These are phyloP conservation scores for Drosophila mulleri DNA, from an alignment of 2,888 invertebrate species.

Conservation along the genomic window DNA sequence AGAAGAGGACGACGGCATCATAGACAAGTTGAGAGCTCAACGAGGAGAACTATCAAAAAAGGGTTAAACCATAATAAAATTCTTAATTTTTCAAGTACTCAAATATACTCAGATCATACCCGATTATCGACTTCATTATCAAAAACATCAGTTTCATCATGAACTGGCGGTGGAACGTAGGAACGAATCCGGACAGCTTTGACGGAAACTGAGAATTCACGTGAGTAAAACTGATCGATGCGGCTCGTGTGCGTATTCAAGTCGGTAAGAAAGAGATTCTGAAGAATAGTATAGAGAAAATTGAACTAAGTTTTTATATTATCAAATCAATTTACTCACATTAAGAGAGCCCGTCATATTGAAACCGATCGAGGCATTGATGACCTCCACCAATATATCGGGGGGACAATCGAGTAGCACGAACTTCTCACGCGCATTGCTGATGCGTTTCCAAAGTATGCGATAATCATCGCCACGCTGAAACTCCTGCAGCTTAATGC, in stretches of 20 bases:
- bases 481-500: slow-evolving; percentile 89
- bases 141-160: slow-evolving; percentile 77
- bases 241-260: slow-evolving; percentile 84
- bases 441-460: slow-evolving; percentile 85
- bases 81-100: background rate
- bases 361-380: slow-evolving; percentile 85
- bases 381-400: slow-evolving; percentile 88
- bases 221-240: slow-evolving; percentile 71
- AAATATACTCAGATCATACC: slow-evolving; percentile 27
- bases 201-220: slow-evolving; percentile 64
- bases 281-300: too few species aligned
- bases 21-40: slow-evolving; percentile 89
- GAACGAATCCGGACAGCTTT: slow-evolving; percentile 69
- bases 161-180: slow-evolving; percentile 71
- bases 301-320: background rate
- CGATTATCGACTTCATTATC: slow-evolving; percentile 49
- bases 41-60: slow-evolving; percentile 49
- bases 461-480: slow-evolving; percentile 84
- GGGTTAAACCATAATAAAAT: background rate
- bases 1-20: slow-evolving; percentile 96
- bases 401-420: slow-evolving; percentile 92
- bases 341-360: slow-evolving; percentile 84
- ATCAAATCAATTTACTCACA: slow-evolving; percentile 56
- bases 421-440: slow-evolving; percentile 89
- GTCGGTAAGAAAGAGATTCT: slow-evolving; percentile 85